These are phyloP conservation scores for Dinoponera quadriceps DNA, from an alignment of 1,140 invertebrate species.

Conservation along the genomic window DNA sequence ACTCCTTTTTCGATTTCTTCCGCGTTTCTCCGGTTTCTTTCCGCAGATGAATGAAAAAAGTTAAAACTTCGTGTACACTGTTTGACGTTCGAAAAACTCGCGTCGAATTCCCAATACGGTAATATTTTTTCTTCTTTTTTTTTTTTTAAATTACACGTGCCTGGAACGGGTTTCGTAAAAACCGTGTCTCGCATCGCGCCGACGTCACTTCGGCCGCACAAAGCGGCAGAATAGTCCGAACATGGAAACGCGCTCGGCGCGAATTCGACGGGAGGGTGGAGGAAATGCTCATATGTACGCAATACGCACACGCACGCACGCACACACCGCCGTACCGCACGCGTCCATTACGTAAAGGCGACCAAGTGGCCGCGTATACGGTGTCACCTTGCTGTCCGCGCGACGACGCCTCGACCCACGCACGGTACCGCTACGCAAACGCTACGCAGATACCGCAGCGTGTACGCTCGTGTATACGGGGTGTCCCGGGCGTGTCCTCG, in stretches of 20 bases:
- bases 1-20: too few species aligned
- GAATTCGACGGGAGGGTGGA: slow-evolving; percentile 3
- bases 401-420: slow-evolving; percentile 69
- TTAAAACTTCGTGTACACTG: too few species aligned
- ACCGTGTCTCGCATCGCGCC: too few species aligned
- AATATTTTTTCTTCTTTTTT: too few species aligned
- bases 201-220: too few species aligned
- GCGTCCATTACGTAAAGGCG: slow-evolving; percentile 69
- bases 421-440: slow-evolving; percentile 78
- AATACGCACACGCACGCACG: background rate
- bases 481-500: background rate
- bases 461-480: background rate
- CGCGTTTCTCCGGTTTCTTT: too few species aligned
- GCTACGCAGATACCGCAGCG: slow-evolving; percentile 59
- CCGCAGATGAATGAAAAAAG: too few species aligned
- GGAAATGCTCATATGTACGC: background rate
- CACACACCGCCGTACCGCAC: slow-evolving; percentile 24
- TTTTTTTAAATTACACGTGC: too few species aligned
- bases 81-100: too few species aligned
- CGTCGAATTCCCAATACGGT: too few species aligned
- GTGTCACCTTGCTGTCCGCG: slow-evolving; percentile 76
- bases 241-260: background rate
- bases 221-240: too few species aligned
- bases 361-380: slow-evolving; percentile 65
- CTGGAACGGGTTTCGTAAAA: too few species aligned